Evolutionary conservation across 2,888 invertebrate genomes (phyloP).

Genomic region (Trissoscelio sp.): DNA sequence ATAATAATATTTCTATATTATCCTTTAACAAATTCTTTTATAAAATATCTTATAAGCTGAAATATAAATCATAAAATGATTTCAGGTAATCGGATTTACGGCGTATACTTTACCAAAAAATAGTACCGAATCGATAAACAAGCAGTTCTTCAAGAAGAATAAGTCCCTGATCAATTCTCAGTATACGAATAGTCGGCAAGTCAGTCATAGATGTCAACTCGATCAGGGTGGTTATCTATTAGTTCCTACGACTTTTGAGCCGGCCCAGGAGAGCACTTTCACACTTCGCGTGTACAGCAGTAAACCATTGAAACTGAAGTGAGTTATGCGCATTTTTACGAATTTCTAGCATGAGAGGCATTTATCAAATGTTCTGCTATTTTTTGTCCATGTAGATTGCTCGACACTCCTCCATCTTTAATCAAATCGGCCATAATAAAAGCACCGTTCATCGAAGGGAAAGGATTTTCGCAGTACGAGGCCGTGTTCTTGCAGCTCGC

Average conservation of each 20-base stretch:
- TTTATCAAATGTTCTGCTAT: slow-evolving; percentile 24
- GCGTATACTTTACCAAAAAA: slow-evolving; percentile 90
- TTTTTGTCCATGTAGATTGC: slow-evolving; percentile 82
- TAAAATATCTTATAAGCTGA: too few species aligned
- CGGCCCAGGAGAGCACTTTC: slow-evolving; percentile 94
- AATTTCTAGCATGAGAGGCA: slow-evolving; percentile 4
- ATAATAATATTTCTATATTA: too few species aligned
- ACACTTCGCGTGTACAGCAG: slow-evolving; percentile 92
- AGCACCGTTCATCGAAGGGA: slow-evolving; percentile 89
- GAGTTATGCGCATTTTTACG: slow-evolving; percentile 80
- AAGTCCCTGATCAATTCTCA: slow-evolving; percentile 95
- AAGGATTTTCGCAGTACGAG: slow-evolving; percentile 93
- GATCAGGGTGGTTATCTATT: slow-evolving; percentile 93
- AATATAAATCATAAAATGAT: neutral
- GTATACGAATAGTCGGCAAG: slow-evolving; percentile 96
- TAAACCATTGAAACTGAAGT: slow-evolving; percentile 90
- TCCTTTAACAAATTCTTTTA: too few species aligned
- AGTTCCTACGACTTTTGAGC: slow-evolving; percentile 95
- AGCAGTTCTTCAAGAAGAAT: slow-evolving; percentile 92
- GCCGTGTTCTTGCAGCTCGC: slow-evolving; percentile 95
- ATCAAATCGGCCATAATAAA: slow-evolving; percentile 90
- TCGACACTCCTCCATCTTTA: slow-evolving; percentile 87
- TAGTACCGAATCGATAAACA: slow-evolving; percentile 90
- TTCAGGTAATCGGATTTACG: slow-evolving; percentile 91
- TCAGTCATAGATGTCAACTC: slow-evolving; percentile 90